Base-by-base conservation (phyloP, 1,140 invertebrate genomes). In the Diorhabda elongata region DNA sequence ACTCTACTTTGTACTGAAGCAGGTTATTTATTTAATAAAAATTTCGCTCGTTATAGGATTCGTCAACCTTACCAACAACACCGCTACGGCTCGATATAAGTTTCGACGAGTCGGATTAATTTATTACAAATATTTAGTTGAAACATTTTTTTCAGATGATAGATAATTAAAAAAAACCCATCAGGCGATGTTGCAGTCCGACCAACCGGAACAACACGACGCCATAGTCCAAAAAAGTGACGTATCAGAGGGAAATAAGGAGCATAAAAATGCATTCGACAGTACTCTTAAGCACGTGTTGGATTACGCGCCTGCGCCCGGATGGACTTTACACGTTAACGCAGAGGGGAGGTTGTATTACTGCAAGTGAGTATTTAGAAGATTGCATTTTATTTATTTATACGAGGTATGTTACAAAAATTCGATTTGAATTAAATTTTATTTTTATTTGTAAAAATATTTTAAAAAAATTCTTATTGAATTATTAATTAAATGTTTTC, bases 261-360 rank as follows among this genome's bases (percentile, higher is more conserved):
- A 52, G 52, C 58, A 42, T 58, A 9, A 67, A 9, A 56, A 45
- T 42, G 66, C 61, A 9, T 68, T 52, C 42, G 71, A 68, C 43
- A 58, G 61, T n/a, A 70, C 73, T 9, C 44, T 66, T n/a, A 72
- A 68, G 6, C 78, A 80, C 69, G 71, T 81, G 42, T 58, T 80
- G 62, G 78, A 80, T 69, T 78, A 78, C 66, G 79, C 79, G 6
- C 79, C 79, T 4, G 79, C 79, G 59, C 81, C 82, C 9, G 89
- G 89, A 74, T 92, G 90, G 88, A 91, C 87, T 4, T 88, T 88
- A 4, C 89, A 91, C 78, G 83, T 85, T n/a, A 88, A 86, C 73
- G 87, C 87, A 72, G 89, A 91, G 75, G 89, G 89, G 62, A 81
- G 90, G 68, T 85, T 91, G 61, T 92, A 90, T 81, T 92, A 92